phyloP scores from a whole-genome alignment of 2,113 vertebrate genomes.

The Theropithecus gelada region DNA sequence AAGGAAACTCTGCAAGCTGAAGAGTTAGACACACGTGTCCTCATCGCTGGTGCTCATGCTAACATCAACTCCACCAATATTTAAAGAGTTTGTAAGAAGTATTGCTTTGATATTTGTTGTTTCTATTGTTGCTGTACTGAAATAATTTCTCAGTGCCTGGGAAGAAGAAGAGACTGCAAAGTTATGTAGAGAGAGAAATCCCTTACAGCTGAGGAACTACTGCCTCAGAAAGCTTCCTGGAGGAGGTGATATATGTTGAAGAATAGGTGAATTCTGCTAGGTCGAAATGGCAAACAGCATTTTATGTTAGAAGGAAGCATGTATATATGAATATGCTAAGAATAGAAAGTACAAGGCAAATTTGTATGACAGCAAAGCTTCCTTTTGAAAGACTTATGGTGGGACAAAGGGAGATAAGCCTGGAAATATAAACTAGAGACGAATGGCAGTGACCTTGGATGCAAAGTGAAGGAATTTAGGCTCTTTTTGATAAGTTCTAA shows the following conservation, averaged over 20 bases:
- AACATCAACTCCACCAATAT: background rate
- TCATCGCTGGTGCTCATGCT: background rate
- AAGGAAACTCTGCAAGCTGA: background rate
- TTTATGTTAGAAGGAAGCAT: background rate
- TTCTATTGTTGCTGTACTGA: background rate
- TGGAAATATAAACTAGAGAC: background rate
- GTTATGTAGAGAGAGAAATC: background rate
- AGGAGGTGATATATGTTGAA: background rate
- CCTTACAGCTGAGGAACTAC: background rate
- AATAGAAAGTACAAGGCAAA: background rate
- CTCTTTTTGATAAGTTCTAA: background rate
- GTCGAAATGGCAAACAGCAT: background rate
- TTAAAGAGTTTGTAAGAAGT: background rate
- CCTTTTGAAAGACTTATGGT: background rate
- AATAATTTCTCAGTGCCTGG: slow-evolving; percentile 17
- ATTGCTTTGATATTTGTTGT: background rate
- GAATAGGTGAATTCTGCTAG: slow-evolving; percentile 1
- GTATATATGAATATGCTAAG: background rate
- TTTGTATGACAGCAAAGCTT: background rate
- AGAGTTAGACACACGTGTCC: background rate
- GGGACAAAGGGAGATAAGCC: background rate
- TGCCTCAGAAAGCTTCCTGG: background rate
- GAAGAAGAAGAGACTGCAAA: background rate
- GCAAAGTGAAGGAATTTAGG: slow-evolving; percentile 17
- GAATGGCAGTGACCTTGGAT: background rate